Conservation (phyloP, 2,797 vertebrate genomes). For the Helicolenus hilgendorfi region DNA sequence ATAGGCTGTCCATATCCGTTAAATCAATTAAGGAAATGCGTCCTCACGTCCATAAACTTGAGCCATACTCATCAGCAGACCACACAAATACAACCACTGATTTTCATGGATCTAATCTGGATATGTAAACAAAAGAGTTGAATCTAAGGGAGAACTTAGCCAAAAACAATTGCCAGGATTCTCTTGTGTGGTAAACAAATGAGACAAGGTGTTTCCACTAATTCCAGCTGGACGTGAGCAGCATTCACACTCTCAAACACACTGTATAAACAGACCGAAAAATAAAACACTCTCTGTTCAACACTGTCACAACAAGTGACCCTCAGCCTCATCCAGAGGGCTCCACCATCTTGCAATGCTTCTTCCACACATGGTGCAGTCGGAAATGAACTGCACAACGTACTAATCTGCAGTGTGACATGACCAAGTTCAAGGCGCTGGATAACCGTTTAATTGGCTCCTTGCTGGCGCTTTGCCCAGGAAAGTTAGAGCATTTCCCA, state of each 20-base stretch:
- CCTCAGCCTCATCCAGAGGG: neutral
- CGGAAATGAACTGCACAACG: constrained; percentile 8
- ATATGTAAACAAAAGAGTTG: neutral
- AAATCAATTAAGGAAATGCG: neutral
- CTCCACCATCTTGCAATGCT: neutral
- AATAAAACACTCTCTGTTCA: neutral
- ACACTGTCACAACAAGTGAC: constrained; percentile 10
- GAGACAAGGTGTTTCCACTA: neutral
- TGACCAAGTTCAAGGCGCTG: constrained; percentile 5
- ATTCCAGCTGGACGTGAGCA: constrained; percentile 8
- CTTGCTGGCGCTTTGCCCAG: neutral
- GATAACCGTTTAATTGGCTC: constrained; percentile 40
- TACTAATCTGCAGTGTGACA: constrained; percentile 3
- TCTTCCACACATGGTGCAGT: neutral
- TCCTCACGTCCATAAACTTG: neutral
- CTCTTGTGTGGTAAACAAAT: neutral
- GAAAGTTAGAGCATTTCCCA: constrained; percentile 31
- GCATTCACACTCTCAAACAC: constrained; percentile 8
- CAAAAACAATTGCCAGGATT: neutral
- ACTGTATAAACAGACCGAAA: neutral
- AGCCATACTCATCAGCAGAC: neutral
- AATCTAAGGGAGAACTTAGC: neutral
- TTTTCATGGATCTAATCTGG: neutral
- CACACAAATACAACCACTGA: neutral
- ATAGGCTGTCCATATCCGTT: neutral